Evolutionary conservation across 2,113 vertebrate species (phyloP), one percentile per base, ranked within the genome.

Genomic region (Neolamprologus sp.): DNA sequence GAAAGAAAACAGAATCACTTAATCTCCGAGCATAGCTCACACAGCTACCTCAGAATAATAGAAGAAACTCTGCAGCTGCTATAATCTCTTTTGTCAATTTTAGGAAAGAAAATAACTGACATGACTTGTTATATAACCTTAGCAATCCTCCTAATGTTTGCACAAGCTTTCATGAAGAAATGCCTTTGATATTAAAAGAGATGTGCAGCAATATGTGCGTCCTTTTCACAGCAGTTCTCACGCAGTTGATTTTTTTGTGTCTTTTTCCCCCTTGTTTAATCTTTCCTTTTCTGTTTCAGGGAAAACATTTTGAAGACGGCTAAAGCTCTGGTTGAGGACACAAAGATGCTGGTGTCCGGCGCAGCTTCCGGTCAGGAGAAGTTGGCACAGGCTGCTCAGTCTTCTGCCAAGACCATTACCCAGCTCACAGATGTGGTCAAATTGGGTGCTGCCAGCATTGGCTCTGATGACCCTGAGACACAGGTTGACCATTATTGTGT

Each of bases 301-400:
- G 99, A 99, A 93, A 99, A 98, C 92, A 99, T 99, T 75, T 91
- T 99, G 94, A 99, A 99, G 96, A 99, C 98, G 0, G 99, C 99
- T 87, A 99, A 99, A 95, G 97, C 98, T 88, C 94, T 99, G 94
- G 98, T 99, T 9, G 99, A 99, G 93, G 99, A 99, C 95, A 99
- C 99, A 6, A 99, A 99, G 91, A 95, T 99, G 92, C 94, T 99
- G 85, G 98, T 99, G 79, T 98, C 99, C 0, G 98, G 98, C 0
- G 99, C 98, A 2, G 99, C 98, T 0, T 98, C 98, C 0, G 98
- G 98, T 89, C 99, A 98, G 89, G 98, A 99, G 57, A 98, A 96
- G 87, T 94, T 99, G 90, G 98, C 99, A 60, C 98, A 99, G 89
- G 98, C 99, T 0, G 98, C 98, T 14, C 98, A 98, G 88, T 99